Evolutionary conservation across 2,797 vertebrate species (phyloP), one percentile per base, ranked within the genome.

Genomic region (Graptemys geographica): DNA sequence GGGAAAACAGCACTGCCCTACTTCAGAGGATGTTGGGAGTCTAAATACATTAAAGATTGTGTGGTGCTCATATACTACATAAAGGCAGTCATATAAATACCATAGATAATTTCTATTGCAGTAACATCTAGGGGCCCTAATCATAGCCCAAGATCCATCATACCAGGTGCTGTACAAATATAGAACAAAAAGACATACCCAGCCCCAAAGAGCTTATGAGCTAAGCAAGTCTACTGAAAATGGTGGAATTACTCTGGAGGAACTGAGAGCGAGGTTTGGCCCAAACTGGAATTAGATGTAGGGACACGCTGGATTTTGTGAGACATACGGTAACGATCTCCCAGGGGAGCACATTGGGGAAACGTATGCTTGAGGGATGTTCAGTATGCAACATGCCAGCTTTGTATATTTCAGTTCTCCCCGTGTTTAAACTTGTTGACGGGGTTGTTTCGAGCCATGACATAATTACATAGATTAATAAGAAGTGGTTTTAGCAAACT

Each of bases 401-500:
- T 59, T 72, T 23, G 1, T 37, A 56, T 1, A 3, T 89, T 92
- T 95, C 93, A 91, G 95, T 49, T 74, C 52, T 84, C 8, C 53
- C 97, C 93, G 0, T 97, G 98, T 97, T 96, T 57, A 0, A 57
- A 95, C 98, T 98, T 97, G 97, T 95, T 91, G 81, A 96, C 89
- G 91, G 93, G 87, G 91, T 15, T 92, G 88, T 96, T 80, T 49
- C 88, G 91, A 19, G 95, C 78, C 51, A 96, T 97, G 97, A 97
- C 97, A 97, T 98, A 98, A 98, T 98, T 98, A 97, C 96, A 0
- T 94, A 97, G 97, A 98, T 97, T 98, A 98, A 98, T 98, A 97
- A 95, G 85, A 96, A 98, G 93, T 81, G 95, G 84, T 96, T 97
- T 95, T 84, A 97, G 97, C 93, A 92, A 97, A 97, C 89, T 12